Percentiles rank a stretch among this genome's conserved stretches.
These are phyloP conservation scores for Lissonota sp. DNA, from an alignment of 2,888 invertebrate genomes.

Conservation along the genomic window DNA sequence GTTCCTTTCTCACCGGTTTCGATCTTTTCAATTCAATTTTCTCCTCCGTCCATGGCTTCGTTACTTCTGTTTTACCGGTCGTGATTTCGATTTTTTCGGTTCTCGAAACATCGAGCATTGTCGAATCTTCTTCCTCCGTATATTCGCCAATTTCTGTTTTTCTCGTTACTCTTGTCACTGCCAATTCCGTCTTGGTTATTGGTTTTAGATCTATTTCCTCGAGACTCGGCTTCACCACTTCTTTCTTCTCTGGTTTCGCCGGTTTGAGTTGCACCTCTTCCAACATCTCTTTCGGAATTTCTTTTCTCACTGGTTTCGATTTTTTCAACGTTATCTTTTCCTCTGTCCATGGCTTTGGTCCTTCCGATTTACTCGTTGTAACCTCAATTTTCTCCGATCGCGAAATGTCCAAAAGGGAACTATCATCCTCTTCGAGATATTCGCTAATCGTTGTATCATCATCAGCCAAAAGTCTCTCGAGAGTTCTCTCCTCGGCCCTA, in stretches of 20 bases:
- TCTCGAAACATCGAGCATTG: conserved; percentile 63
- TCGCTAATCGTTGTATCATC: conserved; percentile 64
- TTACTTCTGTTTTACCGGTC: conserved; percentile 59
- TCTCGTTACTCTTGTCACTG: conserved; percentile 66
- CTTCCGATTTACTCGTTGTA: conserved; percentile 83
- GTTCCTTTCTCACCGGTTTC: conserved; percentile 72
- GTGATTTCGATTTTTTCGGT: conserved; percentile 53
- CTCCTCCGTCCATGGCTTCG: conserved; percentile 80
- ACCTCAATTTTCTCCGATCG: conserved; percentile 72
- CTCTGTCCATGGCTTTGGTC: conserved; percentile 80
- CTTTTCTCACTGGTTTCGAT: conserved; percentile 80
- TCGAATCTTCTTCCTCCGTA: conserved; percentile 52
- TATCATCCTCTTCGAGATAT: conserved; percentile 74
- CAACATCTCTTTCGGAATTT: conserved; percentile 77
- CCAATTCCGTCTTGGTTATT: no score
- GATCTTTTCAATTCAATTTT: conserved; percentile 76
- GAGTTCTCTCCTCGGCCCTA: conserved; percentile 60
- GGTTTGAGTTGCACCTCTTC: conserved; percentile 86
- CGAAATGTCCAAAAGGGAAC: conserved; percentile 56
- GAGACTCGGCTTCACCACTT: conserved; percentile 71
- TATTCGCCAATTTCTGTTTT: conserved; percentile 54
- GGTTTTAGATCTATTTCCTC: conserved; percentile 72
- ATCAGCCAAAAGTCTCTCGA: conserved; percentile 66
- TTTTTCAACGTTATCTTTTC: conserved; percentile 87
- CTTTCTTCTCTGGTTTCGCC: conserved; percentile 82